These are phyloP conservation scores for Druceiella hillmani DNA, from an alignment of 2,888 invertebrate species.

Conservation along the genomic window DNA sequence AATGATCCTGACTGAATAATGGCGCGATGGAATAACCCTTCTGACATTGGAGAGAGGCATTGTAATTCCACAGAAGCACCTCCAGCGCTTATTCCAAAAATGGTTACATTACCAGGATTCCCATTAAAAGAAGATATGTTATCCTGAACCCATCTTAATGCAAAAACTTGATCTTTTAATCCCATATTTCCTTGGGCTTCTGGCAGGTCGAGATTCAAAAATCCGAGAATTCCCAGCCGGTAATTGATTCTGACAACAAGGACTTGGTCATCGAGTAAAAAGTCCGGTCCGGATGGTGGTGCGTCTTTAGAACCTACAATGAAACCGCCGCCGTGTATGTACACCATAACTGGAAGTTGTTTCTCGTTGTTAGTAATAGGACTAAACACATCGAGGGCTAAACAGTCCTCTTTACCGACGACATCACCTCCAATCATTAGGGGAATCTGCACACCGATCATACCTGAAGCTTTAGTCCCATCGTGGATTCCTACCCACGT, in stretches of 20 bases:
- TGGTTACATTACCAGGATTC: slow-evolving; percentile 43
- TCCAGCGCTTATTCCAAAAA: slow-evolving; percentile 52
- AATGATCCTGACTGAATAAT: slow-evolving; percentile 52
- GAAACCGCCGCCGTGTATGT: slow-evolving; percentile 46
- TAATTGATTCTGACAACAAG: slow-evolving; percentile 44
- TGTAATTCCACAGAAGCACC: slow-evolving; percentile 44
- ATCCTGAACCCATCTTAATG: slow-evolving; percentile 46
- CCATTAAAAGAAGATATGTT: slow-evolving; percentile 48
- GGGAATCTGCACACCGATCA: no score
- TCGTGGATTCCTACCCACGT: slow-evolving; percentile 58
- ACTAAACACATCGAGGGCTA: slow-evolving; percentile 64
- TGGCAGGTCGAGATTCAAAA: slow-evolving; percentile 36
- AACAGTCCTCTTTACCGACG: slow-evolving; percentile 57
- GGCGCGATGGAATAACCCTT: slow-evolving; percentile 49
- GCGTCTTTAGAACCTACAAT: slow-evolving; percentile 39
- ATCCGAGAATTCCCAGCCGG: slow-evolving; percentile 43
- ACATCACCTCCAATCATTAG: no score
- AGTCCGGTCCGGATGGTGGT: slow-evolving; percentile 41
- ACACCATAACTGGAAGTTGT: slow-evolving; percentile 42
- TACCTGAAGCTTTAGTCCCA: no score
- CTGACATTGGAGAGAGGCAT: slow-evolving; percentile 38
- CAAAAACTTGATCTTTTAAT: slow-evolving; percentile 47
- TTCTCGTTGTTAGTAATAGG: no score
- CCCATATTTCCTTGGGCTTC: slow-evolving; percentile 49
- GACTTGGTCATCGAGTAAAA: slow-evolving; percentile 39